Evolutionary conservation across 1,140 invertebrate species (phyloP), one percentile per base, ranked within the genome.

Genomic region (Protaetia brevitarsis): DNA sequence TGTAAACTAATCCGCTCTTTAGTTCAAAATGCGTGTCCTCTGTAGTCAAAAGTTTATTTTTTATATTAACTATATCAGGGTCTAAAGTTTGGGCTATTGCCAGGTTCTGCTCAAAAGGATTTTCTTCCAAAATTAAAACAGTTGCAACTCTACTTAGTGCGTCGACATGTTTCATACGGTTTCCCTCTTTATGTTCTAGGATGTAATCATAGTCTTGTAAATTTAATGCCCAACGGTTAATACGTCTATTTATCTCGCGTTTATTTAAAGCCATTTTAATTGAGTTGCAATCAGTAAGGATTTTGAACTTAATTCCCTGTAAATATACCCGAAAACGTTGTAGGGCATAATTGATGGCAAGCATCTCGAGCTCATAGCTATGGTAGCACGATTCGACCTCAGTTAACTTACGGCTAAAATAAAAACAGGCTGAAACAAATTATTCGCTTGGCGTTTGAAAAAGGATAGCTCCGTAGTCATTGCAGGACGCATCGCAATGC

Each of bases 331-430:
- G 28, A 61, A 66, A 66, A n/a, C 36, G 36, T 45, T 61, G 4
- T 21, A 60, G 23, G 1, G 64, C 26, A 21, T 57, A 11, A 57
- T 56, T 19, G 3, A 64, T 57, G 8, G 63, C 37, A 3, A 64
- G 23, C 3, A 3, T 13, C 23, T 66, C 58, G n/a, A 59, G 28
- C 45, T 66, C 63, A 23, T 6, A 65, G 26, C 27, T 31, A 19
- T 65, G 63, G 28, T 65, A 65, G n/a, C 13, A 45, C 2, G 5
- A 4, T 63, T 63, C 62, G 11, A 11, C 8, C 29, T 70, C 68
- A 19, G 71, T 72, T 4, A 82, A 76, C 28, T 72, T 71, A 21
- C 77, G 70, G 57, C 79, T 79, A 64, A 78, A 79, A 71, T 80
- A 83, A 10, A 76, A 63, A 63, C 37, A 11, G 62, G 34, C 26